Evolutionary conservation across 2,113 vertebrate genomes (phyloP).

Genomic region (Bagarius yarrelli): DNA sequence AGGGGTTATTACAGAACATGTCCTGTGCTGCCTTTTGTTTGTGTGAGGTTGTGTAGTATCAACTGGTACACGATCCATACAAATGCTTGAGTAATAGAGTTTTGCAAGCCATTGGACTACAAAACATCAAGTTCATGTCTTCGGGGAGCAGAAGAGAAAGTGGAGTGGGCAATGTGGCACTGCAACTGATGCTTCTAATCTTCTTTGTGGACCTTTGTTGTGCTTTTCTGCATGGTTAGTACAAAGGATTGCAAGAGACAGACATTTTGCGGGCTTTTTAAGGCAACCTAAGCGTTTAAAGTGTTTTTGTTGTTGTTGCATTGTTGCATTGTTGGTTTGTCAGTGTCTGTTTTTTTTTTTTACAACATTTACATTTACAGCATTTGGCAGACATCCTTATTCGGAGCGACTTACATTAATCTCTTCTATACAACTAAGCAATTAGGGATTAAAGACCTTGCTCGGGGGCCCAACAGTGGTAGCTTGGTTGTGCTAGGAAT

Average conservation of each 20-base stretch:
- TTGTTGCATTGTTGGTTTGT: background rate
- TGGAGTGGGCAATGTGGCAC: slow-evolving; percentile 17
- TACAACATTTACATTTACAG: no score
- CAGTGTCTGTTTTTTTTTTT: slow-evolving; percentile 1
- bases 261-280: slow-evolving; percentile 1
- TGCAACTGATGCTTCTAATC: slow-evolving; percentile 41
- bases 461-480: no score
- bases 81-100: slow-evolving; percentile 28
- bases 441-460: no score
- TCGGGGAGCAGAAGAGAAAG: slow-evolving; percentile 43
- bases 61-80: slow-evolving; percentile 28
- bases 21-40: slow-evolving; percentile 29
- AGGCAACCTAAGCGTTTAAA: slow-evolving; percentile 19
- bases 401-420: no score
- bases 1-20: slow-evolving; percentile 30
- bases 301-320: background rate
- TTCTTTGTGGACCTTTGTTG: slow-evolving; percentile 40
- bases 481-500: no score
- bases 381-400: no score
- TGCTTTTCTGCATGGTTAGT: slow-evolving; percentile 20
- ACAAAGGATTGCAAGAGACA: slow-evolving; percentile 27
- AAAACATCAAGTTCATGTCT: slow-evolving; percentile 43
- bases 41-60: slow-evolving; percentile 35
- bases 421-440: no score
- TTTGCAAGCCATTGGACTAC: slow-evolving; percentile 25